Percentiles rank a stretch among this genome's conserved stretches.
Conservation (phyloP, 1,140 invertebrate genomes). For the Orius laevigatus region DNA sequence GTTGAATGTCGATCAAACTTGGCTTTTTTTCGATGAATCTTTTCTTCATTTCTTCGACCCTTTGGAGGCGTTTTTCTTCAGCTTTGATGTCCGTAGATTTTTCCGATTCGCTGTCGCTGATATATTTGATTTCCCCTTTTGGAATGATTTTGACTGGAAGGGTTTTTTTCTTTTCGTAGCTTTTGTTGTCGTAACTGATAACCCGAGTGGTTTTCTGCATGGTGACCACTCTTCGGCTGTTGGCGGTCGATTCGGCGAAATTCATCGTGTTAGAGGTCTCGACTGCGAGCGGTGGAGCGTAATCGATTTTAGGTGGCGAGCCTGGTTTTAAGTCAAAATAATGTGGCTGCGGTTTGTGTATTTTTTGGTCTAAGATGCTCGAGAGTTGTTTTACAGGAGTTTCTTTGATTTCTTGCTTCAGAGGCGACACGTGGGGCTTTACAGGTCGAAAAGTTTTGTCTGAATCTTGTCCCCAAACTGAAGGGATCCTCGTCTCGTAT, state of each 20-base stretch:
- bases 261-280: slow-evolving; percentile 48
- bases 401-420: slow-evolving; percentile 19
- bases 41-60: slow-evolving; percentile 27
- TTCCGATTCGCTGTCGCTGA: slow-evolving; percentile 33
- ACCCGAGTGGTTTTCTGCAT: slow-evolving; percentile 49
- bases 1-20: slow-evolving; percentile 29
- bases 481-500: slow-evolving; percentile 43
- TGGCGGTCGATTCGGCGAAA: slow-evolving; percentile 50
- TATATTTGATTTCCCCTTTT: slow-evolving; percentile 40
- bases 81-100: slow-evolving; percentile 20
- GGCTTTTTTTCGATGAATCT: slow-evolving; percentile 24
- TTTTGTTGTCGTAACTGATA: slow-evolving; percentile 31
- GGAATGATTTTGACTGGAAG: slow-evolving; percentile 19
- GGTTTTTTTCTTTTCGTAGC: slow-evolving; percentile 21
- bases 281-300: slow-evolving; percentile 34
- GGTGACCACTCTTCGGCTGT: slow-evolving; percentile 41
- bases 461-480: slow-evolving; percentile 37
- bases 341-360: slow-evolving; percentile 25
- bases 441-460: slow-evolving; percentile 40
- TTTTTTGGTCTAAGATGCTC: slow-evolving; percentile 30
- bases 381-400: slow-evolving; percentile 29
- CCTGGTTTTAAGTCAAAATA: slow-evolving; percentile 33
- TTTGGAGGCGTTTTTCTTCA: slow-evolving; percentile 25
- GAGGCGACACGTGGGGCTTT: slow-evolving; percentile 32
- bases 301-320: slow-evolving; percentile 38